Conservation (phyloP, 2,888 invertebrate genomes). For the Polylopha cassiicola region DNA sequence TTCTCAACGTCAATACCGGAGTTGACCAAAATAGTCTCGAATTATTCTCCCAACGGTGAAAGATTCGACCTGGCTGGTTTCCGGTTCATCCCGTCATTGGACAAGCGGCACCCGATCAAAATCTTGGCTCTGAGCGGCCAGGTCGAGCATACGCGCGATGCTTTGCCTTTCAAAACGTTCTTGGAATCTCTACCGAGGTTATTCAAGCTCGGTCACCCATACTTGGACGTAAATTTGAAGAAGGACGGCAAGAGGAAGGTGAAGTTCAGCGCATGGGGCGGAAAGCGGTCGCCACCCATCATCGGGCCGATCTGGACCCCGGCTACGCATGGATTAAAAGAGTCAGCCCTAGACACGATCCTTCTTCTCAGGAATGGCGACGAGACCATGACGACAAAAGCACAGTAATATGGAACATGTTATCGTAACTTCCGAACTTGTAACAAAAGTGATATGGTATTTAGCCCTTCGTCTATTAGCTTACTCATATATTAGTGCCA, state of each 20-base stretch:
- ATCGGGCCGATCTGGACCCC: constrained; percentile 72
- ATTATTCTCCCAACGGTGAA: constrained; percentile 44
- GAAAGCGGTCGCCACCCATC: constrained; percentile 64
- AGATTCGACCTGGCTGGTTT: constrained; percentile 47
- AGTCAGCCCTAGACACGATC: constrained; percentile 52
- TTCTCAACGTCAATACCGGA: constrained; percentile 59
- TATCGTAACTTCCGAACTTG: constrained; percentile 34
- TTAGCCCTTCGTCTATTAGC: constrained; percentile 9
- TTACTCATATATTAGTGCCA: constrained; percentile 42
- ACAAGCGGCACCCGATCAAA: constrained; percentile 58
- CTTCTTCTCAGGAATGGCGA: constrained; percentile 47
- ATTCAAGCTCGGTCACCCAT: constrained; percentile 63
- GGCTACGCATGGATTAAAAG: constrained; percentile 44
- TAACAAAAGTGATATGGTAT: constrained; percentile 15
- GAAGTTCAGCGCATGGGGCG: constrained; percentile 71
- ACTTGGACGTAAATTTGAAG: constrained; percentile 56
- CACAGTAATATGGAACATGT: constrained; percentile 35
- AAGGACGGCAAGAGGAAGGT: constrained; percentile 69
- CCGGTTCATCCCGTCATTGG: constrained; percentile 48
- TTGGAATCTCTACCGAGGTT: constrained; percentile 48
- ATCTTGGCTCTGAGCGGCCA: constrained; percentile 52
- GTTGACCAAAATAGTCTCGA: constrained; percentile 54
- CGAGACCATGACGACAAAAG: constrained; percentile 29
- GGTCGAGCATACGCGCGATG: constrained; percentile 45
- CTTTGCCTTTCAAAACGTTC: constrained; percentile 54